Evolutionary conservation across 2,888 invertebrate genomes (phyloP), one percentile per base, ranked within the genome.

Genomic region (Dicranocentrus wangi): DNA sequence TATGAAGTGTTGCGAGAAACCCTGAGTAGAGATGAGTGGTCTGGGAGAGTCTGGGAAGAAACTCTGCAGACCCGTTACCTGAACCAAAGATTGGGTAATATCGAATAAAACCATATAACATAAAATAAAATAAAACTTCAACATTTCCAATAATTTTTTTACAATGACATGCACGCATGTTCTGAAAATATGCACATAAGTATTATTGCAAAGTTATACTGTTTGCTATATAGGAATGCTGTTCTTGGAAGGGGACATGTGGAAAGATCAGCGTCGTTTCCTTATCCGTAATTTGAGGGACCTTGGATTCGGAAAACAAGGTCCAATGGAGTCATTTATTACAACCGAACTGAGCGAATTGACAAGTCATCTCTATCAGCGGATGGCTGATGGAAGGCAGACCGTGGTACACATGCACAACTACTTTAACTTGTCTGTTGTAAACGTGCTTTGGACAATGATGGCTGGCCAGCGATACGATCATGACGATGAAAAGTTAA

Each of bases 251-350:
- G 85, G 85, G n/a, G 68, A 77, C 1, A 13, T 58, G 7, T 86
- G 85, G 85, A 84, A 82, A 68, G 85, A 86, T 7, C 85, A 86
- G n/a, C 63, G 85, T 1, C 47, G 84, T 15, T 86, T 85, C 53
- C 78, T 84, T 1, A 17, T 85, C 5, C 73, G 84, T 27, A 82
- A 84, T 28, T 70, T 83, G 2, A 78, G 83, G 65, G 85, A 82
- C 60, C 79, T 86, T 2, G 85, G 85, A 0, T 69, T 78, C 42
- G 82, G 81, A 8, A 82, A 80, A 23, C 80, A 73, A 43, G 53
- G 25, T 10, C 68, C 63, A 1, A 65, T 81, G 28, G 78, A 84
- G 32, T 55, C 19, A 10, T 13, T 78, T 1, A 84, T 84, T 43
- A 15, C 75, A 5, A 70, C 69, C n/a, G 84, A 84, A 70, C 60